Evolutionary conservation across 2,113 vertebrate species (phyloP), one percentile per base, ranked within the genome.

Genomic region (Embiotoca jacksoni): DNA sequence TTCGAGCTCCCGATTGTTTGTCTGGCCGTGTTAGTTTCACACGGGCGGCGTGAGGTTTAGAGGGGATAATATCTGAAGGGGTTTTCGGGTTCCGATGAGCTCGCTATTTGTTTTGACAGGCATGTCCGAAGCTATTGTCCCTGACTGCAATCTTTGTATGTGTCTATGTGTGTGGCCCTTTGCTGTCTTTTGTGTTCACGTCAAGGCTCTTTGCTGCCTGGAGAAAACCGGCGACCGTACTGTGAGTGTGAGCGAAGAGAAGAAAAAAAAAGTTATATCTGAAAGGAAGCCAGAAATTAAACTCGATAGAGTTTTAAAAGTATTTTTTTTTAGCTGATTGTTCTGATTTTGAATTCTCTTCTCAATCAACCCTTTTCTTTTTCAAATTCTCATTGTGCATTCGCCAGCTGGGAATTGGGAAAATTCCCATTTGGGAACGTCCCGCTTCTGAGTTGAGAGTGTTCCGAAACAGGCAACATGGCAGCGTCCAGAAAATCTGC

Each of bases 121-220:
- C 33, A 46, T 36, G 46, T 75, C 72, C 47, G 13, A 69, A 70
- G 62, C 35, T 71, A 36, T 71, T 75, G 37, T 78, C 63, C 35
- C 37, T 0, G 30, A 33, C 67, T n/a, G 11, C 70, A 75, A 3
- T 66, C 16, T 58, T 7, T 53, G 11, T 46, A 32, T 50, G 16
- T 35, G 46, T 52, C 13, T 54, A 3, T 60, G 66, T 67, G 68
- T 66, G 73, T 68, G 81, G 57, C 32, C 37, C 11, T 39, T 55
- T 36, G 46, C 32, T 66, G 56, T 63, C 32, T 72, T 46, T 52
- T 50, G 73, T 46, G 30, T 16, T 72, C 14, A 73, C 59, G 32
- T 16, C 14, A 9, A 13, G 56, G 33, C 32, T 46, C 31, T 54
- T 57, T 58, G 39, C 72, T 52, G 23, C 16, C 37, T 49, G 33